These are phyloP conservation scores for Aurelia coerulea DNA, from an alignment of 30 jellyfish, hydroid and myxozoan genomes.

Conservation along the genomic window DNA sequence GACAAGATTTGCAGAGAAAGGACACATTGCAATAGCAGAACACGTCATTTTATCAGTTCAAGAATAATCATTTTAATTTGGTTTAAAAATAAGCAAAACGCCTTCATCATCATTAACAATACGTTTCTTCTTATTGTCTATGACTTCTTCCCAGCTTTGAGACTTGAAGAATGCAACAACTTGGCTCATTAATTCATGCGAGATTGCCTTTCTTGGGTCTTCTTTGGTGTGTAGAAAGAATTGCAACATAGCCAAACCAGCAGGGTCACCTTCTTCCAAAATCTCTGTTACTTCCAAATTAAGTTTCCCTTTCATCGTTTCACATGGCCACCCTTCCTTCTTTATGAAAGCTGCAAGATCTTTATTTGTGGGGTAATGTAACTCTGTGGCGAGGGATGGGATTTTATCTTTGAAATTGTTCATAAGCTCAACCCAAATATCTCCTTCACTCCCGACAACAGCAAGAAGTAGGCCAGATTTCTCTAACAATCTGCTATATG, in stretches of 20 bases:
- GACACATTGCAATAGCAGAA: too few species aligned
- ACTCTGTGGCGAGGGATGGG: not conserved
- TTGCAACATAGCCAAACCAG: slow-evolving; percentile 17
- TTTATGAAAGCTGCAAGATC: not conserved
- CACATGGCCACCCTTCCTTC: not conserved
- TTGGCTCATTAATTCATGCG: not conserved
- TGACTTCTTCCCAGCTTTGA: slow-evolving; percentile 28
- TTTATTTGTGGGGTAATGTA: slow-evolving; percentile 12
- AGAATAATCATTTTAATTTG: too few species aligned
- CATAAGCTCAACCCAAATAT: slow-evolving; percentile 7
- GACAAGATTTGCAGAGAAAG: too few species aligned
- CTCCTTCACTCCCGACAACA: slow-evolving; percentile 8
- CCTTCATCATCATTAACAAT: slow-evolving; percentile 24
- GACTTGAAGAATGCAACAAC: not conserved
- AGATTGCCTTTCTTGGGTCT: slow-evolving; percentile 5
- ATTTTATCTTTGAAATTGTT: not conserved
- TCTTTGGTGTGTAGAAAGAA: slow-evolving; percentile 5
- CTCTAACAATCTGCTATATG: not conserved
- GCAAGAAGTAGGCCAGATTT: slow-evolving; percentile 3
- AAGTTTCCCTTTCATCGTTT: not conserved
- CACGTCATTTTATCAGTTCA: too few species aligned
- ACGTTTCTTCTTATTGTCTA: not conserved
- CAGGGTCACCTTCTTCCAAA: slow-evolving; percentile 7
- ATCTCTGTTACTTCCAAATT: slow-evolving; percentile 14
- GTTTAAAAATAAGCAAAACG: not conserved